These are phyloP conservation scores for Periphyllus acericola DNA, from an alignment of 2,888 invertebrate species.

Conservation along the genomic window DNA sequence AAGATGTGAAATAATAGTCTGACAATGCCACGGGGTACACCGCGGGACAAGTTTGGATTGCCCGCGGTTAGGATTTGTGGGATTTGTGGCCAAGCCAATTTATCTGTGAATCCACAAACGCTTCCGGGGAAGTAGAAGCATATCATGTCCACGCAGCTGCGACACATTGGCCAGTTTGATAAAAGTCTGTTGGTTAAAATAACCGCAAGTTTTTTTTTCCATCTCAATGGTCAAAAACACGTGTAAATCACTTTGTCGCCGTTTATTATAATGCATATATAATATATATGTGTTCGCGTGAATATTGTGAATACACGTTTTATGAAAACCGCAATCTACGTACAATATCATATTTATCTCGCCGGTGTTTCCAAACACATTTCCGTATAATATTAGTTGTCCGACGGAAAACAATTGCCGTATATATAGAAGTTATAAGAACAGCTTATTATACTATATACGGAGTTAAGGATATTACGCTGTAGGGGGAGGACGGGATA, in stretches of 20 bases:
- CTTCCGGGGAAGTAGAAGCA: neutral
- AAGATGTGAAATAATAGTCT: neutral
- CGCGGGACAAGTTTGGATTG: neutral
- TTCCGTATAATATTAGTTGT: neutral
- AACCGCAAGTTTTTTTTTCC: neutral
- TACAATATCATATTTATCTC: neutral
- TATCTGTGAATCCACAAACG: conserved; percentile 3
- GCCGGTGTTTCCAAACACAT: neutral
- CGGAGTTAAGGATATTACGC: conserved; percentile 11
- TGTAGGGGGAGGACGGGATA: neutral
- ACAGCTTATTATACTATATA: conserved; percentile 8
- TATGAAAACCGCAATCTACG: neutral
- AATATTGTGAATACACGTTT: neutral
- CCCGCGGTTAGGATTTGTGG: conserved; percentile 12
- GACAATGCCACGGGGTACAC: neutral
- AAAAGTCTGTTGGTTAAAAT: neutral
- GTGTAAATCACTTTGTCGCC: too few species aligned
- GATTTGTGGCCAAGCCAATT: conserved; percentile 3
- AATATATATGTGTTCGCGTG: too few species aligned
- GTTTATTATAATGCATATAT: too few species aligned
- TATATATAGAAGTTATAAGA: conserved; percentile 27
- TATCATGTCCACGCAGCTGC: neutral
- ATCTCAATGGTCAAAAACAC: neutral
- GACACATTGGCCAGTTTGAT: neutral
- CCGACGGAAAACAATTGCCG: neutral